These are phyloP conservation scores for Crypturellus tataupa DNA, from an alignment of 2,797 vertebrate genomes.

Conservation along the genomic window DNA sequence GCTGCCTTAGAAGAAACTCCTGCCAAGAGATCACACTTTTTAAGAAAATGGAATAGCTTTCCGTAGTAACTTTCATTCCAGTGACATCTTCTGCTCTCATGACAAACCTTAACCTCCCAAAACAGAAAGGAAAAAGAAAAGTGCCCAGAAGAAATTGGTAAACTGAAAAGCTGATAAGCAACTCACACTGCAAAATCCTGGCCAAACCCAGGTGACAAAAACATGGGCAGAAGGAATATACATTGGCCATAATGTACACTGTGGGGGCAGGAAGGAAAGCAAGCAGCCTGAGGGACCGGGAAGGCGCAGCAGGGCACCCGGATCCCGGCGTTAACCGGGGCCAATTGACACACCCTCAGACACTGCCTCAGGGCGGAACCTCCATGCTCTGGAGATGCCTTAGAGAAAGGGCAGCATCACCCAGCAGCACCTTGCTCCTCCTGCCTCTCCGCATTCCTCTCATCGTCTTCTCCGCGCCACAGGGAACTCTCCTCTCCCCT, in stretches of 20 bases:
- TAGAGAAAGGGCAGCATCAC: neutral
- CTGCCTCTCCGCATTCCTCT: neutral
- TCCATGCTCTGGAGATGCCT: neutral
- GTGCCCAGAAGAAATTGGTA: neutral
- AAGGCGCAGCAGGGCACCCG: neutral
- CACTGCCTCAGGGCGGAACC: neutral
- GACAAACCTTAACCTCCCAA: neutral
- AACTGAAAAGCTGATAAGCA: neutral
- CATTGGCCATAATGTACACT: neutral
- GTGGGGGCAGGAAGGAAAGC: neutral
- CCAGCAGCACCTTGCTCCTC: neutral
- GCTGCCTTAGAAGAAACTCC: constrained; percentile 49
- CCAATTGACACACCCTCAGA: neutral
- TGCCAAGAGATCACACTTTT: constrained; percentile 19
- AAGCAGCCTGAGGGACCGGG: neutral
- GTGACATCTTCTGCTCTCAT: neutral
- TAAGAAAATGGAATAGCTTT: constrained; percentile 39
- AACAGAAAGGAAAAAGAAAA: neutral
- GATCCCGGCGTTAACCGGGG: neutral
- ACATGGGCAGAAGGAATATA: accelerated
- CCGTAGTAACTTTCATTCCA: constrained; percentile 3
- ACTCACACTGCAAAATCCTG: neutral
- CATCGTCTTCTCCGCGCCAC: accelerated
- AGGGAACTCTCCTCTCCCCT: neutral
- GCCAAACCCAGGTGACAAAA: neutral